These are phyloP conservation scores for Remorina albescens DNA, from an alignment of 2,797 vertebrate genomes.

Conservation along the genomic window DNA sequence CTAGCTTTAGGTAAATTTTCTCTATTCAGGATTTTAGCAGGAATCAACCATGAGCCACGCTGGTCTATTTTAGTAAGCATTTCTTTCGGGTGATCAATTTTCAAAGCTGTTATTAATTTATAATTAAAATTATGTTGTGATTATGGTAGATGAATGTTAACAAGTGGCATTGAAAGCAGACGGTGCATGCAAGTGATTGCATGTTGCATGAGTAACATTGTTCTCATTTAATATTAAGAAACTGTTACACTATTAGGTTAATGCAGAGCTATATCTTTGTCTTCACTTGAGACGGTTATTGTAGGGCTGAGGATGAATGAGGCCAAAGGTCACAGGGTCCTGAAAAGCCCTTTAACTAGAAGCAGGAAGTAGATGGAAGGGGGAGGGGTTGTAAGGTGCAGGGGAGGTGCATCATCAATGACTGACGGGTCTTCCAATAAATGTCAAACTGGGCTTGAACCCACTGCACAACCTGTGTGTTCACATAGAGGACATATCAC, in stretches of 20 bases:
- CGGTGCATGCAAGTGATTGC: not conserved
- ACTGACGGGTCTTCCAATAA: conserved; percentile 70
- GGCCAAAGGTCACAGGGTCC: conserved; percentile 34
- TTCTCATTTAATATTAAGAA: not conserved
- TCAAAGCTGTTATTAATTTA: not conserved
- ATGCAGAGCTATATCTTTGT: not conserved
- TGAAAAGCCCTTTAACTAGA: conserved; percentile 44
- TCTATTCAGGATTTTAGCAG: not conserved
- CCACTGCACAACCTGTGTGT: conserved; percentile 8
- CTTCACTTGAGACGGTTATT: conserved; percentile 19
- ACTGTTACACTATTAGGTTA: not conserved
- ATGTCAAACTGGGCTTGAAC: conserved; percentile 52
- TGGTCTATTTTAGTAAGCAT: no score
- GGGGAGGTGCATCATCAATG: conserved; percentile 54
- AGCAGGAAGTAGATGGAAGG: conserved; percentile 75
- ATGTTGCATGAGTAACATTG: no score
- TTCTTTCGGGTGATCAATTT: not conserved
- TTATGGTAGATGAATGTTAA: not conserved
- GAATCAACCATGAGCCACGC: not conserved
- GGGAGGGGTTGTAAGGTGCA: conserved; percentile 14
- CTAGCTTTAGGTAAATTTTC: not conserved
- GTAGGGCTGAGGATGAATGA: not conserved
- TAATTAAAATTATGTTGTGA: not conserved
- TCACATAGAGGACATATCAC: not conserved
- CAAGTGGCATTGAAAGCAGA: not conserved